These are phyloP conservation scores for Cepaea nemoralis DNA, from an alignment of 1,140 invertebrate species.

Conservation along the genomic window DNA sequence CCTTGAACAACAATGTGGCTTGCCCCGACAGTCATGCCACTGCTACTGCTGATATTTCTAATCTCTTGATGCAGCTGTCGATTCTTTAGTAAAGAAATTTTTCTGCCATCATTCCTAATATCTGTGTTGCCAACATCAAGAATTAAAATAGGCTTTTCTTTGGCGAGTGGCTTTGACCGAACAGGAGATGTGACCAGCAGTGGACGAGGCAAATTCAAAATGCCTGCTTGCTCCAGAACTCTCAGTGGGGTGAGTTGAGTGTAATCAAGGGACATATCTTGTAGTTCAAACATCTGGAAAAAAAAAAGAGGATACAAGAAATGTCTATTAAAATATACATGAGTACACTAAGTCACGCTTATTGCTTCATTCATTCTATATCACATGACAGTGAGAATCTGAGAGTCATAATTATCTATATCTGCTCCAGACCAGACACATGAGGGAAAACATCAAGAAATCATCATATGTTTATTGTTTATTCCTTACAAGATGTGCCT, in stretches of 20 bases:
- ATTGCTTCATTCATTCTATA: too few species aligned
- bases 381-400: too few species aligned
- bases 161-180: not conserved
- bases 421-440: too few species aligned
- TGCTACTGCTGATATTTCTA: not conserved
- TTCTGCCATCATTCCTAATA: not conserved
- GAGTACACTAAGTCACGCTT: too few species aligned
- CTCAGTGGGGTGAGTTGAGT: conserved; percentile 30
- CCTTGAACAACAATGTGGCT: not conserved
- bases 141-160: not conserved
- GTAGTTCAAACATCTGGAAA: conserved; percentile 36
- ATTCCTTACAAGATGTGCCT: too few species aligned
- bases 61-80: not conserved
- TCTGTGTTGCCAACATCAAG: not conserved
- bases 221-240: conserved; percentile 37
- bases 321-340: too few species aligned
- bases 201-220: conserved; percentile 25
- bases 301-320: too few species aligned
- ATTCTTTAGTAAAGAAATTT: conserved; percentile 18
- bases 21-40: not conserved
- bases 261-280: conserved; percentile 33
- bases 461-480: too few species aligned
- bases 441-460: too few species aligned
- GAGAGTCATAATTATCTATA: too few species aligned
- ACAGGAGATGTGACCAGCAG: not conserved